Base-by-base conservation (phyloP, 2,797 vertebrate genomes). In the Helostoma temminkii region DNA sequence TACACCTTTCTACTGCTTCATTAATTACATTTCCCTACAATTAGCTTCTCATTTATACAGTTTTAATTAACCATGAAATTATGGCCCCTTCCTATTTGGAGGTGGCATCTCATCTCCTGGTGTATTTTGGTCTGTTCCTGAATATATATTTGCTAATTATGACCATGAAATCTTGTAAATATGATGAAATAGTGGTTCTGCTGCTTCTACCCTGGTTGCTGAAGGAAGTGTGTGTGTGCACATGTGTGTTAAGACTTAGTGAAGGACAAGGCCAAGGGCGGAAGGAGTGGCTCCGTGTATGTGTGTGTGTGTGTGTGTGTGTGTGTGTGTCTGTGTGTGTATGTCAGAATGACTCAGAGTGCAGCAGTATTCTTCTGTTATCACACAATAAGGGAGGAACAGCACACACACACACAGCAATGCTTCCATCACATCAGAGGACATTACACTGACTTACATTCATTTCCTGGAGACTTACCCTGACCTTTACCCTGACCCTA, bases 51-150 rank as follows among this genome's bases (percentile, higher is more conserved):
- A 7, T 82, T 85, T 78, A 85, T 81, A 30, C 63, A 68, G 62
- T 74, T 80, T 77, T 86, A 88, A 91, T 90, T 83, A 87, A 82
- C 41, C 82, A 41, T 85, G 78, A 84, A 85, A 79, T 85, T 61
- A 82, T 73, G 34, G 45, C 58, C 60, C 68, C 56, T 59, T 66
- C 55, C 12, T 42, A 30, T 68, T 76, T 74, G 19, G 49, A 71
- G 70, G 62, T 57, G 65, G 41, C 19, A 34, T 74, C 68, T 80
- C 71, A 71, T 75, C 71, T 76, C 32, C 65, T 54, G 61, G n/a
- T 75, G 58, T 66, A 66, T 71, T 79, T 70, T 41, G 9, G 48
- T 61, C 56, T 52, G 57, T 25, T 66, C 19, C 73, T 66, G 63
- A 75, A 83, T 85, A 54, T 76, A 81, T 76, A 71, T 81, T 48